Evolutionary conservation across 2,113 vertebrate genomes (phyloP).

Genomic region (Barbus barbus): DNA sequence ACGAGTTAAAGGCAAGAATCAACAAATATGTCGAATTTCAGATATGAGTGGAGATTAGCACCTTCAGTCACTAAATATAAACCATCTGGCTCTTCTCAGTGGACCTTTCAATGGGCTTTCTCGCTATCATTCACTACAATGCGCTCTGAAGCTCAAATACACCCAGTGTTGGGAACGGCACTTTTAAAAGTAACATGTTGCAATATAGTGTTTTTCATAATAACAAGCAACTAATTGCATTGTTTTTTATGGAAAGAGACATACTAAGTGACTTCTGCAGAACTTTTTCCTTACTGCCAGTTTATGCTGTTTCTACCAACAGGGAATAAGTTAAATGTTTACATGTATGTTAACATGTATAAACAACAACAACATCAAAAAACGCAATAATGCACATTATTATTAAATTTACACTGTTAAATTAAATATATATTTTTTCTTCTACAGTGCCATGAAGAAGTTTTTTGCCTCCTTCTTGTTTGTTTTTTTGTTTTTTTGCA

Average conservation of each 20-base stretch:
- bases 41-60: constrained; percentile 48
- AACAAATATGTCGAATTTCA: constrained; percentile 50
- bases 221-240: background rate
- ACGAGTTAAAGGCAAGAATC: constrained; percentile 48
- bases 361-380: too few relatives aligned
- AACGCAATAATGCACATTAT: too few relatives aligned
- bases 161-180: background rate
- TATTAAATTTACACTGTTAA: too few relatives aligned
- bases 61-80: constrained; percentile 52
- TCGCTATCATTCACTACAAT: constrained; percentile 43
- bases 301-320: background rate
- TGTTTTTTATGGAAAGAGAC: background rate
- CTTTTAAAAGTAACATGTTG: background rate
- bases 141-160: background rate
- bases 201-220: background rate
- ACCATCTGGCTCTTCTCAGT: constrained; percentile 53
- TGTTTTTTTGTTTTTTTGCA: too few relatives aligned
- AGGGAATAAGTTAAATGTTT: background rate
- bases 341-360: too few relatives aligned
- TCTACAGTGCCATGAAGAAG: too few relatives aligned
- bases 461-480: too few relatives aligned
- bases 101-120: constrained; percentile 49
- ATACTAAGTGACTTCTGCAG: too few relatives aligned
- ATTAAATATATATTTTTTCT: too few relatives aligned
- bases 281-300: background rate